Conservation (phyloP, 2,113 vertebrate species). For the Strigops habroptila region DNA sequence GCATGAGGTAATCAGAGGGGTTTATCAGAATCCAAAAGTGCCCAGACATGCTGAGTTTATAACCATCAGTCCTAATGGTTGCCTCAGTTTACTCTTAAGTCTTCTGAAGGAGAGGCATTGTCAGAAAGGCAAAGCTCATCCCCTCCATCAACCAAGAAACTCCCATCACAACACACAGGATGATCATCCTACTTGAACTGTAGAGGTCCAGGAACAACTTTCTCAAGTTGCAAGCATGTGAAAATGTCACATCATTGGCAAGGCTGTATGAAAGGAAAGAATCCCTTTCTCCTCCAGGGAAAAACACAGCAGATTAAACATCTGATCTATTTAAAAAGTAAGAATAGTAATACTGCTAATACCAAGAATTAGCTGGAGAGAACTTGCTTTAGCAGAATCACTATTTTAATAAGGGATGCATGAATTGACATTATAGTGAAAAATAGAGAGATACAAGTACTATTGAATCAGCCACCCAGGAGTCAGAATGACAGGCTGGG, state of each 20-base stretch:
- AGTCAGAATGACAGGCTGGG: background rate
- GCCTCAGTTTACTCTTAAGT: background rate
- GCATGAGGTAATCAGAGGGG: background rate
- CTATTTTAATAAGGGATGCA: background rate
- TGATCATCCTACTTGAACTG: background rate
- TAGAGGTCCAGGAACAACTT: background rate
- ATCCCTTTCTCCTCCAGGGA: background rate
- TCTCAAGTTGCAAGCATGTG: background rate
- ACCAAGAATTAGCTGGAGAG: background rate
- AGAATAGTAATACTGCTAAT: background rate
- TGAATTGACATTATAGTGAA: background rate
- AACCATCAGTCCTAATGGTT: background rate
- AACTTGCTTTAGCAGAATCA: background rate
- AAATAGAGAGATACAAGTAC: background rate
- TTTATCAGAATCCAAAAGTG: background rate
- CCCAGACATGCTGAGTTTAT: background rate
- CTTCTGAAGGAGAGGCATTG: background rate
- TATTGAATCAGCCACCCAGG: background rate
- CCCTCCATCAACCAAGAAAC: background rate
- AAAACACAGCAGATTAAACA: background rate
- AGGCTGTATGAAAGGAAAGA: background rate
- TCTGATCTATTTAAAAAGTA: background rate
- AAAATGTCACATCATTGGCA: background rate
- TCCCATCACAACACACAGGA: background rate
- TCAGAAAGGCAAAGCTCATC: background rate